A percentile compares a stretch with the other conserved stretches of the same genome.
Conservation (phyloP, 2,888 invertebrate genomes). For the Philaethria dido region DNA sequence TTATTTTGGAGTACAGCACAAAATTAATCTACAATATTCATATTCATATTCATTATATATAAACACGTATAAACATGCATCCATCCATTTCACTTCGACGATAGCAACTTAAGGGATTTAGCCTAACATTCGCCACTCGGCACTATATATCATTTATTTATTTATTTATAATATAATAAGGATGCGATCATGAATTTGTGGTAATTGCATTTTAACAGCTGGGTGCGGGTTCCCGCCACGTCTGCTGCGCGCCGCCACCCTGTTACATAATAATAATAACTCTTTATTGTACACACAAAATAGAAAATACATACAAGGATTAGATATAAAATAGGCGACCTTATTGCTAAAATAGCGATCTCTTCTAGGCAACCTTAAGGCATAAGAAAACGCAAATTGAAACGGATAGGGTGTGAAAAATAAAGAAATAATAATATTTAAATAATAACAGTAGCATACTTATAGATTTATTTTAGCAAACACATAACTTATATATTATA, state of each 20-base stretch:
- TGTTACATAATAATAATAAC: too few species aligned
- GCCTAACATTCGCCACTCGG: conserved; percentile 55
- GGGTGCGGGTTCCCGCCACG: conserved; percentile 56
- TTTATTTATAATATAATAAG: conserved; percentile 61
- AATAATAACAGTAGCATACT: too few species aligned
- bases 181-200: conserved; percentile 72
- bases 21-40: conserved; percentile 81
- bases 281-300: too few species aligned
- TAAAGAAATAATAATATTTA: too few species aligned
- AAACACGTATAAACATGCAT: conserved; percentile 80
- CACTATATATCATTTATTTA: conserved; percentile 50
- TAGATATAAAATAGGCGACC: too few species aligned
- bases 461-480: too few species aligned
- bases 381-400: too few species aligned
- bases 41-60: conserved; percentile 81
- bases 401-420: too few species aligned
- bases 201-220: conserved; percentile 71
- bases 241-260: conserved; percentile 65
- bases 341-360: too few species aligned
- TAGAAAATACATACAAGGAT: too few species aligned
- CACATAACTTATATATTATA: too few species aligned
- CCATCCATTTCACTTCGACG: conserved; percentile 71
- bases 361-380: too few species aligned
- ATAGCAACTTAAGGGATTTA: conserved; percentile 74
- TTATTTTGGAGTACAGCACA: conserved; percentile 72